Evolutionary conservation across 2,113 vertebrate species (phyloP), one percentile per base, ranked within the genome.

Genomic region (Cynoglossus semilaevis): DNA sequence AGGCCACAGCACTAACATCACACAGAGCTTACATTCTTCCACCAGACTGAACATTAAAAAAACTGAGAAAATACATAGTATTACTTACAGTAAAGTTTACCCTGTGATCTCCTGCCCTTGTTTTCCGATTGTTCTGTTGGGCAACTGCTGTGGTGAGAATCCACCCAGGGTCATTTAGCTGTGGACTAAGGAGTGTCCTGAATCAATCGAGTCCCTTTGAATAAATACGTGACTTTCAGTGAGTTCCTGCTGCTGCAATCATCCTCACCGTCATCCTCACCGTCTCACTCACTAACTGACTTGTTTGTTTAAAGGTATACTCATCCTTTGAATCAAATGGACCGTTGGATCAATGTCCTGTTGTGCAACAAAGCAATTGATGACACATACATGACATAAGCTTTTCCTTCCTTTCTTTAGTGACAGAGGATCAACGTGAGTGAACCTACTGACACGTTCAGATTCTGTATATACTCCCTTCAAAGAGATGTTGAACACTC

Each of bases 241-340:
- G n/a, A 40, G 18, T 34, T 22, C 45, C 8, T 16, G 48, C 1
- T 75, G 67, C 40, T 40, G 63, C 63, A 72, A 55, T 71, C 64
- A 13, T 42, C 35, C 4, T 51, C 37, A 37, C 46, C 62, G 49
- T 45, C 16, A 45, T 43, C 48, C 2, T 15, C 5, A 29, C 15
- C 13, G 14, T 9, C 8, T 61, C 15, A 56, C 2, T 15, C 5
- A 29, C 15, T 14, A 14, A 8, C 8, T 61, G n/a, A 59, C 37
- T 38, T 80, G 70, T 80, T 83, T 83, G 70, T 63, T 73, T 1
- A 75, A 67, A 70, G 52, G 46, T 45, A 77, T 48, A 67, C 67
- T 77, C 73, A 83, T 62, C 17, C 47, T 50, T 66, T 77, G 73
- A 8, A 66, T 59, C 64, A 73, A 75, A 76, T 66, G 70, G 15